Base-by-base conservation (phyloP, 2,797 vertebrate genomes). In the Darevskia nairensis region DNA sequence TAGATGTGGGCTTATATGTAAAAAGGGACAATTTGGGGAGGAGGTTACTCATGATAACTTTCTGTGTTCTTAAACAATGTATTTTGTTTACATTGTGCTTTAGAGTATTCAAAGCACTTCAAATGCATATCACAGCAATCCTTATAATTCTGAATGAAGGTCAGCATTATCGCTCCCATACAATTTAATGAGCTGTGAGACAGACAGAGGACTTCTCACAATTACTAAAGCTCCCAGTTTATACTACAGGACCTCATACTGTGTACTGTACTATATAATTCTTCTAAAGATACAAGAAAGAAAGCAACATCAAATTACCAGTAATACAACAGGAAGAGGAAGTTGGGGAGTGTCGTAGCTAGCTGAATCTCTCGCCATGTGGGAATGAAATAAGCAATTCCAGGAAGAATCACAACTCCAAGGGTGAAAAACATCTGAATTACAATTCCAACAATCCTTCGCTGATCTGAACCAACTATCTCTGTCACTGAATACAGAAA, bases 361-460 rank as follows among this genome's bases (percentile, higher is more conserved):
- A 99, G 96, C 93, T 99, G 98, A 85, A 99, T 94, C 95, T 98
- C 98, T 88, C 98, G 98, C 99, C 99, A 99, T 78, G 96, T 97
- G 6, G 97, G 96, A 94, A 98, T 96, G 90, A 97, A 96, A 94
- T 99, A 99, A 19, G 99, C 98, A 59, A 99, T 97, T 94, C 98
- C 98, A 84, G 99, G 98, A 61, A 99, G 98, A 89, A 99, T 81
- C 90, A 99, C 97, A 93, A 99, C 94, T 77, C 98, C 99, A 4
- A 98, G 71, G 2, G 98, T 99, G 97, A 99, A 99, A 96, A 98
- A 97, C 91, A 99, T 98, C 96, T 99, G 98, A 94, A 98, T 98
- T 61, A 98, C 77, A 0, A 99, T 97, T 29, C 98, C 98, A 90
- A 99, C 98, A 0, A 97, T 98, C 68, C 98, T 96, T 85, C 99